These are phyloP conservation scores for Chaetogeoica ovagalla DNA, from an alignment of 2,888 invertebrate genomes.

Conservation along the genomic window DNA sequence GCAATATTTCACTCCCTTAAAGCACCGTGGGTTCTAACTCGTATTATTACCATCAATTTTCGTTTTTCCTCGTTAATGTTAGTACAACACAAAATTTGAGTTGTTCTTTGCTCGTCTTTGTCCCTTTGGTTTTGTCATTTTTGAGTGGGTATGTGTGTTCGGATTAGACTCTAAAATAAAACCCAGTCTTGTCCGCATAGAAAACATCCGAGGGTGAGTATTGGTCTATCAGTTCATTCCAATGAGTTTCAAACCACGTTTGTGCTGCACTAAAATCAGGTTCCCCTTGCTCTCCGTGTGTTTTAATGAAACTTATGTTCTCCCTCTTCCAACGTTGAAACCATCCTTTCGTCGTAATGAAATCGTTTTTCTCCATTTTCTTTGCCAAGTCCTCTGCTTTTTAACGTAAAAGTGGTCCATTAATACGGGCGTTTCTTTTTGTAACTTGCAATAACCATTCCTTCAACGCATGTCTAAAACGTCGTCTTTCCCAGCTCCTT, in stretches of 20 bases:
- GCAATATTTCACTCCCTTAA: conserved; percentile 56
- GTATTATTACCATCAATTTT: conserved; percentile 57
- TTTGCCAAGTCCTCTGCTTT: too few species aligned
- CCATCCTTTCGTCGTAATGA: too few species aligned
- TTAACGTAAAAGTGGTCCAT: too few species aligned
- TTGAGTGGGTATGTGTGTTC: conserved; percentile 57
- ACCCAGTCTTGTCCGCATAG: conserved; percentile 57
- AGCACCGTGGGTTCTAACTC: conserved; percentile 58
- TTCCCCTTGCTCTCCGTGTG: conserved; percentile 25
- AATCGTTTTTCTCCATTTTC: too few species aligned
- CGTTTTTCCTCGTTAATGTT: conserved; percentile 57
- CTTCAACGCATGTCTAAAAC: too few species aligned
- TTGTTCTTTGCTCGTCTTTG: conserved; percentile 13
- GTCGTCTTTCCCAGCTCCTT: too few species aligned
- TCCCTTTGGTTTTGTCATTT: conserved; percentile 56
- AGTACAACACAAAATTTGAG: neutral
- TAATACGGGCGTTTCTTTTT: too few species aligned
- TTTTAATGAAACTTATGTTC: conserved; percentile 13
- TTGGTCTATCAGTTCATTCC: neutral
- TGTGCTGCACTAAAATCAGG: conserved; percentile 7
- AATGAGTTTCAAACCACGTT: conserved; percentile 30
- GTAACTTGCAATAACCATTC: too few species aligned
- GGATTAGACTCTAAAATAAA: conserved; percentile 56
- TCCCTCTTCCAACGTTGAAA: neutral
- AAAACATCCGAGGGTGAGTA: conserved; percentile 55